Evolutionary conservation across 2,797 vertebrate species (phyloP), one percentile per base, ranked within the genome.

Genomic region (Neoniphon sammara): DNA sequence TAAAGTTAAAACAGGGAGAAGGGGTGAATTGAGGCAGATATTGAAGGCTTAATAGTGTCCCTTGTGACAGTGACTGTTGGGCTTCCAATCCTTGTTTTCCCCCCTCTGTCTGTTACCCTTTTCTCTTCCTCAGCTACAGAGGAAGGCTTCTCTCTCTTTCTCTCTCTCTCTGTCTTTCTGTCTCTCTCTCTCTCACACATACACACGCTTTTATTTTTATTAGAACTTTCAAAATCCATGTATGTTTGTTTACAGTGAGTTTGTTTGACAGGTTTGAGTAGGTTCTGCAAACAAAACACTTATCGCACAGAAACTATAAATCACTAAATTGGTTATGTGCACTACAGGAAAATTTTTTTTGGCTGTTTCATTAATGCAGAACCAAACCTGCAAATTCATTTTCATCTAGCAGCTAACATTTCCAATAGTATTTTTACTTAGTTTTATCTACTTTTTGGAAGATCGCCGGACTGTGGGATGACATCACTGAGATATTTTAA

Each of bases 21-120:
- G 44, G 25, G 20, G 14, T 71, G 73, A 71, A 56, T 71, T 58
- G 60, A 87, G 66, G 62, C 44, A 68, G 66, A 78, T 75, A 83
- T 62, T 42, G 65, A 64, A 75, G 78, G 36, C 75, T 80, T 89
- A 91, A 91, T 84, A 36, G 64, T 59, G 63, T 90, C 85, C 75
- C 87, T 46, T 10, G 83, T 82, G 86, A 88, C 27, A 0, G 30
- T 7, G 67, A 70, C 63, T 52, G 71, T 59, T 61, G 70, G 61
- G 72, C 77, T 76, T 80, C 50, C 63, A 56, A 58, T 79, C 30
- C 31, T 42, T 42, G 11, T 42, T 76, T 66, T 20, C 20, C 0
- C 5, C 23, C 50, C 47, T 47, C 57, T 66, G 68, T 54, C 66
- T 74, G 25, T 56, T 75, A 70, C 39, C 12, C 61, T 50, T 42